Percentiles rank a stretch among this genome's conserved stretches.
Evolutionary conservation across 2,888 invertebrate genomes (phyloP).

Genomic region (Caenorhabditis afra): DNA sequence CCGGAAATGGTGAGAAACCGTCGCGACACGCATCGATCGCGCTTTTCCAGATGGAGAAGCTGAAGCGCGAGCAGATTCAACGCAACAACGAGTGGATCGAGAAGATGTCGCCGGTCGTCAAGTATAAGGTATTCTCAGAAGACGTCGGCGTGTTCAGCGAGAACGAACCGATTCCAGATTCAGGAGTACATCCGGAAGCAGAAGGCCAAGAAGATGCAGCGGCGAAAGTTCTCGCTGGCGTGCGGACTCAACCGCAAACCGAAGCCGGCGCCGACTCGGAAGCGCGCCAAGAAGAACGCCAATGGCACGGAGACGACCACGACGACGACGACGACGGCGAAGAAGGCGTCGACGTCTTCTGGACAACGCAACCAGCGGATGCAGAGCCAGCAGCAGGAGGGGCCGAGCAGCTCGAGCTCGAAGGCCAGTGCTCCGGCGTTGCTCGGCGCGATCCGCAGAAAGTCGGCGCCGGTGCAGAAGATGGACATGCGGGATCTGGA

Average conservation of each 20-base stretch:
- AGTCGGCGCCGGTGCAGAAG: slow-evolving; percentile 37
- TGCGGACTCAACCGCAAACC: slow-evolving; percentile 31
- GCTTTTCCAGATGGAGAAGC: slow-evolving; percentile 35
- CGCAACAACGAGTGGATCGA: slow-evolving; percentile 59
- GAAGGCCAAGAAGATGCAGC: slow-evolving; percentile 45
- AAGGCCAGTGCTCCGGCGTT: neutral
- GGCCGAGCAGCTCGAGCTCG: slow-evolving; percentile 14
- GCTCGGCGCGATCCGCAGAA: slow-evolving; percentile 16
- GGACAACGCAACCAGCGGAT: neutral
- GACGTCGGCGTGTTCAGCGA: neutral
- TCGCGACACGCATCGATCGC: no score
- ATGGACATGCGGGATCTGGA: slow-evolving; percentile 52
- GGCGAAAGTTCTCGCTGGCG: slow-evolving; percentile 56
- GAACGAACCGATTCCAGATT: slow-evolving; percentile 47
- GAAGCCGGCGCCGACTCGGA: slow-evolving; percentile 16
- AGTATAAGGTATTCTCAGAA: slow-evolving; percentile 42
- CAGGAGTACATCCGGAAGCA: slow-evolving; percentile 60
- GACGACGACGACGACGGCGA: neutral
- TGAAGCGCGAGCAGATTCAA: slow-evolving; percentile 36
- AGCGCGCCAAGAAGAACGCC: slow-evolving; percentile 22
- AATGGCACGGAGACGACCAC: neutral
- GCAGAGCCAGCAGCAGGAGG: neutral
- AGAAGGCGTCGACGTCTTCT: neutral
- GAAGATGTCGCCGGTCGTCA: slow-evolving; percentile 57
- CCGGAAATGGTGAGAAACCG: neutral